phyloP scores from a whole-genome alignment of 2,797 vertebrate species.

The Hippocampus kuda region DNA sequence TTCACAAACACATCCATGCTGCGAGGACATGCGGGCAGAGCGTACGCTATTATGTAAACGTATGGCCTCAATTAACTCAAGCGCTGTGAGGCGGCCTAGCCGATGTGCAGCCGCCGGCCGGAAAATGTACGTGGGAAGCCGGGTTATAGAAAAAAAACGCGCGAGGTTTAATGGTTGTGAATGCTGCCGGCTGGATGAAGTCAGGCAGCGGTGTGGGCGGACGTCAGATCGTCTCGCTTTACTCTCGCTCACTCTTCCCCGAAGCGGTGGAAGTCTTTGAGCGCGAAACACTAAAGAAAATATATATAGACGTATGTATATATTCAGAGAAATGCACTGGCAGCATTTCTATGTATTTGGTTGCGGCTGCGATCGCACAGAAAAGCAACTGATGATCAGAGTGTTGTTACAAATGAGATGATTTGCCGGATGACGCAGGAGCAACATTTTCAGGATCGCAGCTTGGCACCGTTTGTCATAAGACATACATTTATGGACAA shows the following conservation, averaged over 20 bases:
- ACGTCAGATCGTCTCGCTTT: slow-evolving; percentile 51
- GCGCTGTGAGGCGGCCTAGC: slow-evolving; percentile 22
- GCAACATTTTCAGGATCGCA: not conserved
- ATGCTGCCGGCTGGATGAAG: slow-evolving; percentile 47
- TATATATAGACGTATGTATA: not conserved
- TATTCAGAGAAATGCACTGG: slow-evolving; percentile 36
- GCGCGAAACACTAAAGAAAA: slow-evolving; percentile 34
- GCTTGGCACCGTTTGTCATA: too few relatives aligned
- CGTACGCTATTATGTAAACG: not conserved
- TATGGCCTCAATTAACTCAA: slow-evolving; percentile 16
- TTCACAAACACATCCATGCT: slow-evolving; percentile 3
- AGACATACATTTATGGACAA: not conserved
- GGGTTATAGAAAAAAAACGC: slow-evolving; percentile 41
- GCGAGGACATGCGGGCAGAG: not conserved
- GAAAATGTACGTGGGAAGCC: slow-evolving; percentile 54
- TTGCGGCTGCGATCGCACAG: slow-evolving; percentile 54
- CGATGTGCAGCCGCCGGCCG: slow-evolving; percentile 33
- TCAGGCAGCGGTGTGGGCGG: slow-evolving; percentile 59
- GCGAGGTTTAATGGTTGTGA: slow-evolving; percentile 58
- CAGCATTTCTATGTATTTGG: slow-evolving; percentile 34
- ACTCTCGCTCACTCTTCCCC: slow-evolving; percentile 33
- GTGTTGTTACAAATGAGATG: slow-evolving; percentile 21
- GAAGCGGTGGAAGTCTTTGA: slow-evolving; percentile 50
- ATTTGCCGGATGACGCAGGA: slow-evolving; percentile 1
- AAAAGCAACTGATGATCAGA: slow-evolving; percentile 26